Percentiles rank a stretch among this genome's conserved stretches.
These are phyloP conservation scores for Burhinus oedicnemus DNA, from an alignment of 2,113 vertebrate genomes.

Conservation along the genomic window DNA sequence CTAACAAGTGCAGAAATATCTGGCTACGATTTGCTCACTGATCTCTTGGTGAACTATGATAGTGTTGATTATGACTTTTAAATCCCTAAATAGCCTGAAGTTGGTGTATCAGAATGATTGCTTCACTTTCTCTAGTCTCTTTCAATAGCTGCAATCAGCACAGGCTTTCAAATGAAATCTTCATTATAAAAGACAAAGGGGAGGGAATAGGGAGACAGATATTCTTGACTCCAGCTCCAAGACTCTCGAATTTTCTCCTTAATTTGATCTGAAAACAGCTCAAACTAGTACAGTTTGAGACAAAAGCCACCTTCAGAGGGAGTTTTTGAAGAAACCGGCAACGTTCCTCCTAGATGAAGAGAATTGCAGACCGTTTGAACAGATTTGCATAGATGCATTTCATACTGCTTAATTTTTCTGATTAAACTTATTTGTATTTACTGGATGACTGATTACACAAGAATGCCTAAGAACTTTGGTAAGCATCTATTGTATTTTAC, in stretches of 20 bases:
- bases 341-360: neutral
- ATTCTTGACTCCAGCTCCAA: neutral
- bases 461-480: neutral
- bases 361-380: neutral
- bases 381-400: neutral
- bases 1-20: neutral
- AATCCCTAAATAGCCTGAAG: neutral
- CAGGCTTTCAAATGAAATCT: conserved; percentile 3
- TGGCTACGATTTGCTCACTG: neutral
- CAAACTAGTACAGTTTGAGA: neutral
- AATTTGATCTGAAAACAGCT: neutral
- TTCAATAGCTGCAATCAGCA: conserved; percentile 46
- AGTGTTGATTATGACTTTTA: conserved; percentile 21
- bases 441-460: neutral
- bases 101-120: neutral
- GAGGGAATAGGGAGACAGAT: neutral
- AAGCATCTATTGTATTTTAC: neutral
- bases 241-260: neutral
- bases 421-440: neutral
- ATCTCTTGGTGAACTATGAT: neutral
- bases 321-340: neutral
- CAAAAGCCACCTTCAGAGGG: neutral
- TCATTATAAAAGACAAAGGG: conserved; percentile 33
- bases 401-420: neutral
- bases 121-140: neutral